These are phyloP conservation scores for Heliconius congener DNA, from an alignment of 1,140 invertebrate species.

Conservation along the genomic window DNA sequence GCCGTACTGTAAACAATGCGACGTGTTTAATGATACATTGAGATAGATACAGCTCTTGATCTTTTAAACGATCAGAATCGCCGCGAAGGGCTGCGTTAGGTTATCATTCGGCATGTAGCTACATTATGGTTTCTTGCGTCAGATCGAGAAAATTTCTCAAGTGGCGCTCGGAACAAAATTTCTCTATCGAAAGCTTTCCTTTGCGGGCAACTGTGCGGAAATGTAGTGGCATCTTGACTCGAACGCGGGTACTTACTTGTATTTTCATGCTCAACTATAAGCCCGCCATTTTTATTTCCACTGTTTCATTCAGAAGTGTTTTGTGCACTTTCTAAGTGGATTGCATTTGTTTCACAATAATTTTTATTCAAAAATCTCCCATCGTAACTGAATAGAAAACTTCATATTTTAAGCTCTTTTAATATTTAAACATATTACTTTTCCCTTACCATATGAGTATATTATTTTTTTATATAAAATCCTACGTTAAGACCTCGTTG, in stretches of 20 bases:
- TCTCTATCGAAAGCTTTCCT: slow-evolving; percentile 67
- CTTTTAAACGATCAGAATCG: slow-evolving; percentile 17
- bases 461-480: slow-evolving; percentile 27
- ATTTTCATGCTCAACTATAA: slow-evolving; percentile 71
- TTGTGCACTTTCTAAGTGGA: slow-evolving; percentile 56
- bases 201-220: slow-evolving; percentile 67
- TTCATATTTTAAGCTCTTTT: slow-evolving; percentile 40
- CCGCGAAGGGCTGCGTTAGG: slow-evolving; percentile 20
- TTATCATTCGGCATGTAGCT: slow-evolving; percentile 34
- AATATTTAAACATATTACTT: slow-evolving; percentile 41
- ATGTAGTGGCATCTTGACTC: slow-evolving; percentile 72
- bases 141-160: slow-evolving; percentile 52
- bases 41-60: slow-evolving; percentile 19
- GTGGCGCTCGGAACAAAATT: slow-evolving; percentile 61
- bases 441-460: slow-evolving; percentile 12
- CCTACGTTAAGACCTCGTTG: slow-evolving; percentile 30
- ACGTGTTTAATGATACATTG: slow-evolving; percentile 44
- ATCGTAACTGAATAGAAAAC: slow-evolving; percentile 48
- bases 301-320: slow-evolving; percentile 64
- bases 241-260: slow-evolving; percentile 60
- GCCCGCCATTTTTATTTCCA: slow-evolving; percentile 65
- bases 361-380: slow-evolving; percentile 49
- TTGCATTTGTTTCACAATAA: slow-evolving; percentile 56
- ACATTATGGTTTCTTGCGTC: slow-evolving; percentile 36
- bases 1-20: slow-evolving; percentile 55